Evolutionary conservation across 1,140 invertebrate species (phyloP).

Genomic region (Drosophila pectinifera): DNA sequence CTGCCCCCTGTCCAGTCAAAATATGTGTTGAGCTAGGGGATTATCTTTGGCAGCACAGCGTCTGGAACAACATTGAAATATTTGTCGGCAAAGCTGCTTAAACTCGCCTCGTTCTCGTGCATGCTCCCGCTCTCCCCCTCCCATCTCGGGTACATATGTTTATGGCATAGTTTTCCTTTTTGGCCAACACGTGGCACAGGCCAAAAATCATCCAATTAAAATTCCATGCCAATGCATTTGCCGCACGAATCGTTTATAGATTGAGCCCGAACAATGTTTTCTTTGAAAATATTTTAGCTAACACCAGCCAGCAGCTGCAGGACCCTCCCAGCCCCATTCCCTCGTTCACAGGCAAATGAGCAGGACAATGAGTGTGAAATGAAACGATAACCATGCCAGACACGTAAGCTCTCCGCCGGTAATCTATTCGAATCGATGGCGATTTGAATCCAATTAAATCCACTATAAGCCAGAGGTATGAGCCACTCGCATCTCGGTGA

Average conservation of each 20-base stretch:
- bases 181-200: constrained; percentile 57
- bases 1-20: constrained; percentile 14
- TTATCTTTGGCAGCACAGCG: constrained; percentile 65
- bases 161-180: constrained; percentile 45
- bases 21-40: constrained; percentile 61
- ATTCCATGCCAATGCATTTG: constrained; percentile 80
- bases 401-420: constrained; percentile 28
- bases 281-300: constrained; percentile 80
- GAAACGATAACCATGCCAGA: constrained; percentile 52
- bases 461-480: constrained; percentile 9
- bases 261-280: constrained; percentile 64
- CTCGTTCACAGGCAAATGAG: constrained; percentile 46
- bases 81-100: constrained; percentile 63
- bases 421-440: constrained; percentile 28
- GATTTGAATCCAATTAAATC: constrained; percentile 43
- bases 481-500: background rate
- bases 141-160: constrained; percentile 47
- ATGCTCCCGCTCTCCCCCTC: no score
- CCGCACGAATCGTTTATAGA: constrained; percentile 71
- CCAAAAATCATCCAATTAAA: constrained; percentile 82
- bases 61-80: constrained; percentile 62
- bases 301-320: constrained; percentile 46
- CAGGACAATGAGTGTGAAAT: constrained; percentile 44
- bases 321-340: background rate
- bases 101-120: constrained; percentile 2